These are phyloP conservation scores for Drosophila meridiana DNA, from an alignment of 2,888 invertebrate genomes.

Conservation along the genomic window DNA sequence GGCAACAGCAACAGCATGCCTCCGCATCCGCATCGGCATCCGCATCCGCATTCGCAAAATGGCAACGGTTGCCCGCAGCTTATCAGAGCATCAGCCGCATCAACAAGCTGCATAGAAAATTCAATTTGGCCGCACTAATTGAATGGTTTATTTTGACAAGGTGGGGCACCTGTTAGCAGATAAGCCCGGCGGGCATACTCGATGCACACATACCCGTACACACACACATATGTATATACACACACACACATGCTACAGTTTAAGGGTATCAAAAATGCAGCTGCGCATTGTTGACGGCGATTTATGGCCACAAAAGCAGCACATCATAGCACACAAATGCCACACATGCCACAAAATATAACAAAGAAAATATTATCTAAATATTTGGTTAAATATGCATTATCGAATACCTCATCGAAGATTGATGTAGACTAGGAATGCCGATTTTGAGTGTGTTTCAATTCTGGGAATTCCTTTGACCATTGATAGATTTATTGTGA, in stretches of 20 bases:
- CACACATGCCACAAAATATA: slow-evolving; percentile 14
- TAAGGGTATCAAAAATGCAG: slow-evolving; percentile 39
- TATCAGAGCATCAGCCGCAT: slow-evolving; percentile 68
- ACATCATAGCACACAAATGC: slow-evolving; percentile 30
- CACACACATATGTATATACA: slow-evolving; percentile 10
- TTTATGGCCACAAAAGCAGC: slow-evolving; percentile 38
- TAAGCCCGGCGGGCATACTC: slow-evolving; percentile 53
- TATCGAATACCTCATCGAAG: not conserved
- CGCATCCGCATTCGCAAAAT: slow-evolving; percentile 10
- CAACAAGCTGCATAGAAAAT: slow-evolving; percentile 75
- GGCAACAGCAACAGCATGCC: not conserved
- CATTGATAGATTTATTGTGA: not conserved
- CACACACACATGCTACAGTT: slow-evolving; percentile 14
- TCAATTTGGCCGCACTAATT: slow-evolving; percentile 74
- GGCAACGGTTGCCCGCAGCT: slow-evolving; percentile 57
- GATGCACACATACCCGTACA: slow-evolving; percentile 8
- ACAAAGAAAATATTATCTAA: not conserved
- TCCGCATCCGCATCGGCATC: not conserved
- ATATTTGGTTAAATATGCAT: not conserved
- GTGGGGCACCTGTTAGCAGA: slow-evolving; percentile 59
- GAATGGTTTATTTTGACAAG: slow-evolving; percentile 78
- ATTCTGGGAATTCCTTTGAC: not conserved
- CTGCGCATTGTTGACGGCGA: slow-evolving; percentile 41
- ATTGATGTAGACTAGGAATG: not conserved
- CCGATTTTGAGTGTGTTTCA: not conserved